Base-by-base conservation (phyloP, 1,140 invertebrate species). In the Dinoponera quadriceps region DNA sequence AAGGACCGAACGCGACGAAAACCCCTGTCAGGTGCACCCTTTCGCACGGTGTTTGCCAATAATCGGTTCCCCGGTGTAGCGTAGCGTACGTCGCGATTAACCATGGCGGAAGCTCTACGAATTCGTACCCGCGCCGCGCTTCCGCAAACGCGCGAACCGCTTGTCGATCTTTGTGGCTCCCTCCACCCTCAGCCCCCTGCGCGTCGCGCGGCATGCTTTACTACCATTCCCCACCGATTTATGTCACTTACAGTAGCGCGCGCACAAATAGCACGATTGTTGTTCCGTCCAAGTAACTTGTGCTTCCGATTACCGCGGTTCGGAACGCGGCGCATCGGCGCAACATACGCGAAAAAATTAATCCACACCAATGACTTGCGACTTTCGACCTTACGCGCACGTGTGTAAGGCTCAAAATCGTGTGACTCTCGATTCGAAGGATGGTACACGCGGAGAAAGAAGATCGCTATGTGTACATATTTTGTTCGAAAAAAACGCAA, bases 1-100 rank as follows among this genome's bases (percentile, higher is more conserved):
- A 55, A 62, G 82, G 74, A 81, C 33, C 84, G 54, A 55, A 38
- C 87, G 88, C 85, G 88, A 89, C 86, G 88, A 91, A 91, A 91
- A 90, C 88, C 91, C 63, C 54, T 57, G 91, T 91, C 92, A 93
- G 92, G 90, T 93, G 91, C 90, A 89, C 87, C 84, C 85, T 88
- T 93, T 93, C 92, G 81, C 92, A 92, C 90, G 89, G 90, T 89
- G 88, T 93, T 92, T 75, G 86, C 88, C 90, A 89, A 92, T 93
- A 91, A 93, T 93, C 90, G 88, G 86, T 90, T 91, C 86, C 81
- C 74, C 83, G 22, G 71, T 71, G 25, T 62, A 82, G 54, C 51
- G 2, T 75, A 57, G 55, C 25, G 73, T 33, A 74, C 54, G 65
- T 74, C 78, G 51, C 66, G 82, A 77, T 88, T 85, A 87, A 85